These are phyloP conservation scores for Lophius piscatorius DNA, from an alignment of 2,113 vertebrate species.

Conservation along the genomic window DNA sequence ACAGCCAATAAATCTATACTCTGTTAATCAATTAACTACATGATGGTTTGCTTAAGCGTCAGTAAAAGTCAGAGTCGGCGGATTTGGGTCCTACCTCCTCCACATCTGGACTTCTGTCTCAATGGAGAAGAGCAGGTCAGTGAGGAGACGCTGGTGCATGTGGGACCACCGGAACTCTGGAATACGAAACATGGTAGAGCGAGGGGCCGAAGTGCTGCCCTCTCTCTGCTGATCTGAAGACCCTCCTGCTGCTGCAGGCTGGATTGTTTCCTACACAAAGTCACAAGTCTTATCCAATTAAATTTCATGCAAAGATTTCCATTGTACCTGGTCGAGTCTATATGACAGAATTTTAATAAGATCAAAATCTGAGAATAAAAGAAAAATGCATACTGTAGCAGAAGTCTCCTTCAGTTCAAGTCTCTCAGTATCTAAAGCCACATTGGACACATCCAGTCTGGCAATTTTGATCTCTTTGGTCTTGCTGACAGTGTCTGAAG, in stretches of 20 bases:
- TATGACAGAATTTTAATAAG: background rate
- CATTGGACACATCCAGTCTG: constrained; percentile 92
- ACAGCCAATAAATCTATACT: constrained; percentile 30
- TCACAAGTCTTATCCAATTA: background rate
- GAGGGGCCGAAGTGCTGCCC: constrained; percentile 69
- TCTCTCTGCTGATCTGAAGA: constrained; percentile 81
- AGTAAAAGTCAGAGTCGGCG: constrained; percentile 1
- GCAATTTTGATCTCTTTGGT: constrained; percentile 89
- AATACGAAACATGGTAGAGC: constrained; percentile 92
- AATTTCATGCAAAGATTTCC: background rate
- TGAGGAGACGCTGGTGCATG: constrained; percentile 97
- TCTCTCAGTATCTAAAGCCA: constrained; percentile 92
- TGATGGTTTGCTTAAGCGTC: constrained; percentile 9
- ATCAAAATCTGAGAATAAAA: background rate
- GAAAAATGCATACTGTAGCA: constrained; percentile 51
- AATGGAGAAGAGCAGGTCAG: constrained; percentile 95
- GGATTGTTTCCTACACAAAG: constrained; percentile 66
- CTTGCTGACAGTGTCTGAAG: constrained; percentile 53
- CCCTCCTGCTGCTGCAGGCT: constrained; percentile 63
- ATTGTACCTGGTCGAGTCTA: background rate
- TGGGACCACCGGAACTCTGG: constrained; percentile 96
- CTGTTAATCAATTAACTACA: constrained; percentile 26
- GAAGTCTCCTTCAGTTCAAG: constrained; percentile 86
- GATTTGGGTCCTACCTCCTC: constrained; percentile 85
- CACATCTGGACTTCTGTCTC: constrained; percentile 99